Percentiles rank a stretch among this genome's conserved stretches.
These are phyloP conservation scores for Cydia fagiglandana DNA, from an alignment of 1,140 invertebrate genomes.

Conservation along the genomic window DNA sequence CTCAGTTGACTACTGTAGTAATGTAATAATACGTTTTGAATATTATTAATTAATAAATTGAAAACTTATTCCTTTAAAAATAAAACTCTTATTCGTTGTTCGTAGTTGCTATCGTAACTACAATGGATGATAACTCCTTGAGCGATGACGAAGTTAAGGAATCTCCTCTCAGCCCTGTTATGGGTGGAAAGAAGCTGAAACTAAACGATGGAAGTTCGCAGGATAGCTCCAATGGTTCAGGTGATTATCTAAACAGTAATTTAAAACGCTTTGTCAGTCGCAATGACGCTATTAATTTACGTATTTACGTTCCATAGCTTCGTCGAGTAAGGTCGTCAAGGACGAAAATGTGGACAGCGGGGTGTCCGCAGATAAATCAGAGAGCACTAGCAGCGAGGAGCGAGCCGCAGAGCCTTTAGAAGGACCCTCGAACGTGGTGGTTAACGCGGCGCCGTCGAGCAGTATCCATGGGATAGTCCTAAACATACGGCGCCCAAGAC, in stretches of 20 bases:
- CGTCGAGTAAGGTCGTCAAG: conserved; percentile 58
- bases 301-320: conserved; percentile 51
- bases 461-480: conserved; percentile 63
- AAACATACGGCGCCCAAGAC: conserved; percentile 55
- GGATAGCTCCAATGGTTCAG: conserved; percentile 63
- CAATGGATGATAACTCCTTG: conserved; percentile 71
- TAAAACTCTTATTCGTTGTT: conserved; percentile 7
- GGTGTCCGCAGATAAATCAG: conserved; percentile 74
- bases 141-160: conserved; percentile 68
- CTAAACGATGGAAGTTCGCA: conserved; percentile 73
- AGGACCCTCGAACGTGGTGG: conserved; percentile 59
- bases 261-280: conserved; percentile 47
- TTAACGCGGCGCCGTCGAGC: conserved; percentile 58
- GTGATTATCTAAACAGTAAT: conserved; percentile 46
- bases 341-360: conserved; percentile 75
- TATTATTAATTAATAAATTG: neutral
- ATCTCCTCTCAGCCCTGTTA: conserved; percentile 60
- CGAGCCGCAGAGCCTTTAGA: conserved; percentile 41
- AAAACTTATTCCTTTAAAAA: neutral
- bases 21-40: conserved; percentile 12
- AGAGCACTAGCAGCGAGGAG: conserved; percentile 73
- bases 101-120: conserved; percentile 34
- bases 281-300: conserved; percentile 48
- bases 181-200: conserved; percentile 69
- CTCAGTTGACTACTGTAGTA: conserved; percentile 22